A percentile compares a stretch with the other conserved stretches of the same genome.
Conservation (phyloP, 2,113 vertebrate species). For the Calidris pugnax region DNA sequence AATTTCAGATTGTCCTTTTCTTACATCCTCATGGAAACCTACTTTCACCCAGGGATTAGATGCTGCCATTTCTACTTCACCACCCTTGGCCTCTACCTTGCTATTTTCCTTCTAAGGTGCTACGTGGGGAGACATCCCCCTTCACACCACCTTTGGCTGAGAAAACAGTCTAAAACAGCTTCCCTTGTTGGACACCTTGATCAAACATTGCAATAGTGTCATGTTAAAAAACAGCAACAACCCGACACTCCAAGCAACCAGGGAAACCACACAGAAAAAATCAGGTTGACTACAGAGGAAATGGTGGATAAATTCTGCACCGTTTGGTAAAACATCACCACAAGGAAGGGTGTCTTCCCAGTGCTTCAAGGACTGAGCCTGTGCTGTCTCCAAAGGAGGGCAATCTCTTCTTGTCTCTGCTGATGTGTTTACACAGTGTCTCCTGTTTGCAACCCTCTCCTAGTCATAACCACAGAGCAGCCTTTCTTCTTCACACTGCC, state of each 20-base stretch:
- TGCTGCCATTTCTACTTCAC: background rate
- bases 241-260: background rate
- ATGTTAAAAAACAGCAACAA: background rate
- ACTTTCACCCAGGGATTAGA: background rate
- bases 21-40: background rate
- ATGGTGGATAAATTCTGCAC: background rate
- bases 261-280: background rate
- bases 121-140: background rate
- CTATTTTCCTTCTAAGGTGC: background rate
- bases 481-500: background rate
- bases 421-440: background rate
- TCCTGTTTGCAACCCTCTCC: background rate
- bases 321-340: background rate
- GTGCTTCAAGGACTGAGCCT: background rate
- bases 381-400: background rate
- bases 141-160: background rate
- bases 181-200: background rate
- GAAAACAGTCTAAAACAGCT: background rate
- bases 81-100: background rate
- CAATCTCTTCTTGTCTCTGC: background rate
- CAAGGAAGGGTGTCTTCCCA: background rate
- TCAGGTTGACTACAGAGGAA: background rate
- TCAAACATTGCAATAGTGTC: background rate
- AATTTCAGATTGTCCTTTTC: background rate
- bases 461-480: background rate